phyloP scores from a whole-genome alignment of 1,140 invertebrate genomes.

The Cylas formicarius region DNA sequence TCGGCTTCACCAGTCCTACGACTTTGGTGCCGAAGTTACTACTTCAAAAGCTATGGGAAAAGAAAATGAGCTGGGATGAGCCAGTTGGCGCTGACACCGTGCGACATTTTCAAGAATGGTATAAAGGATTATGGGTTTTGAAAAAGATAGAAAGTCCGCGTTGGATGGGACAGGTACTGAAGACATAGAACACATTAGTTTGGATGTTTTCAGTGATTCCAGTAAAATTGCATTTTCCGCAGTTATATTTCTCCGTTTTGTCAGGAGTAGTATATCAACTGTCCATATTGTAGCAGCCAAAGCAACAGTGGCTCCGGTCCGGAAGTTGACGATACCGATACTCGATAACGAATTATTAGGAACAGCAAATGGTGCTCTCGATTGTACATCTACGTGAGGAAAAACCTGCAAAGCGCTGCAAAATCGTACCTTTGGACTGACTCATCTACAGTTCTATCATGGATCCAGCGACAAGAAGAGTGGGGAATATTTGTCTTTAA shows the following conservation, averaged over 20 bases:
- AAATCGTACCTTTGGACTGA: conserved; percentile 16
- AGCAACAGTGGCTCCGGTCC: no score
- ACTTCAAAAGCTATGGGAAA: conserved; percentile 9
- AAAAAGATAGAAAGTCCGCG: conserved; percentile 8
- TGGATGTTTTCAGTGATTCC: conserved; percentile 11
- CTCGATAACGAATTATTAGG: conserved; percentile 21
- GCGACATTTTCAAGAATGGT: conserved; percentile 11
- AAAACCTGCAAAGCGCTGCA: not conserved
- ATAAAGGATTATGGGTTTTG: conserved; percentile 7
- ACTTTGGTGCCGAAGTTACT: conserved; percentile 16
- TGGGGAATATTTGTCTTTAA: conserved; percentile 31
- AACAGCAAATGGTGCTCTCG: conserved; percentile 10
- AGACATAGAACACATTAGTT: not conserved
- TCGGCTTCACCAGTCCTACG: conserved; percentile 3
- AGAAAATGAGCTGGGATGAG: conserved; percentile 10
- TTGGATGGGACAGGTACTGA: not conserved
- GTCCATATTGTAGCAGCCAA: no score
- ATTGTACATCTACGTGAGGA: no score
- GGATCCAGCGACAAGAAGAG: conserved; percentile 23
- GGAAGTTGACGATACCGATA: no score
- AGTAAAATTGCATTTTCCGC: conserved; percentile 10
- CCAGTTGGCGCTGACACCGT: conserved; percentile 11
- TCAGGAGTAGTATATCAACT: no score
- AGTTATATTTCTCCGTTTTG: conserved; percentile 11
- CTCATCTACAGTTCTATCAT: conserved; percentile 30